Evolutionary conservation across 2,888 invertebrate genomes (phyloP), one percentile per base, ranked within the genome.

Genomic region (Drosophila cracens): DNA sequence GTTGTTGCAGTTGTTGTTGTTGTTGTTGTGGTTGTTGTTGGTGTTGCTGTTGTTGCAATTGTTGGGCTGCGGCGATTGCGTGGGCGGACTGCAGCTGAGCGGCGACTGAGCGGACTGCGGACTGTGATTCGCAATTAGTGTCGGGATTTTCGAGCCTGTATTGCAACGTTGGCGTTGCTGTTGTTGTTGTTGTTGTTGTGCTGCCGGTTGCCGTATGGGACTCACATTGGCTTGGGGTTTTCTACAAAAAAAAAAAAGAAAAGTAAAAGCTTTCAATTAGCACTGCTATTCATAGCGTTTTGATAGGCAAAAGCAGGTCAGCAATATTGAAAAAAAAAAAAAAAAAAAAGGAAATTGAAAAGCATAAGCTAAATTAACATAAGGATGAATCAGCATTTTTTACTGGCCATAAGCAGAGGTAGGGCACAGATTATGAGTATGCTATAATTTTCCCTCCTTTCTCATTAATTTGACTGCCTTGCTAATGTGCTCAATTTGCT

Each of bases 191-290:
- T 76, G 90, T 70, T 76, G 83, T 70, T 79, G 89, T 76, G 82
- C 85, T 82, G 76, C 81, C 78, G 81, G 83, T 77, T 92, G 92
- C 76, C 92, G 90, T 83, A 92, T 92, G 82, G 93, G 93, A 85
- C 93, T 93, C 87, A 92, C 92, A 91, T 92, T 93, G 93, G 95
- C 94, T 90, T 92, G 93, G 89, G 92, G 92, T 94, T 95, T 95
- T 94, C 95, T 95, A 93, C 40, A 94, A 93, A 93, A 31, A 8
- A 1, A 40, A 2, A 59, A 64, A 59, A 31, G 48, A 25, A 13
- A 29, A 11, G 7, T 21, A 21, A 34, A 54, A 40, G 46, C 46
- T 8, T 53, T 38, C 16, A 78, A 87, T 83, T 81, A 76, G 61
- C 18, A 2, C 16, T 7, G 27, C 5, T 40, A n/a, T 16, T 60